Evolutionary conservation across 2,113 vertebrate genomes (phyloP).

Genomic region (Leptobrachium ailaonicum): DNA sequence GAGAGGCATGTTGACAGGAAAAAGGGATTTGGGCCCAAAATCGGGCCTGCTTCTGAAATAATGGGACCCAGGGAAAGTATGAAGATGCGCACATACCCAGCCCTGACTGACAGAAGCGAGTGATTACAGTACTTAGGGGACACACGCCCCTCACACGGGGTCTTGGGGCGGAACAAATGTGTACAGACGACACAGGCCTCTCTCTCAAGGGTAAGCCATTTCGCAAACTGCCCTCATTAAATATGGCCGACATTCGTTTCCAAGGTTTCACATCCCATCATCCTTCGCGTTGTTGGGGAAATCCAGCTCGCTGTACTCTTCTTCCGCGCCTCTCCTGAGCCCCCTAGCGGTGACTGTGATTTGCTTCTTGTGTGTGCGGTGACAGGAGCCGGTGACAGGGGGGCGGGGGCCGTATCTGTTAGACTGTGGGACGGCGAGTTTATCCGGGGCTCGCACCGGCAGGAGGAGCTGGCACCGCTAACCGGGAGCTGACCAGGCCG

Average conservation of each 20-base stretch:
- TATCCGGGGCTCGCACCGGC: not conserved
- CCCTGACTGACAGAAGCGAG: no score
- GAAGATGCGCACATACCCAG: no score
- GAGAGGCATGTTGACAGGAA: no score
- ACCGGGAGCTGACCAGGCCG: not conserved
- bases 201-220: no score
- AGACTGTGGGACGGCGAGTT: not conserved
- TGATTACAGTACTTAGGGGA: no score
- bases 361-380: not conserved
- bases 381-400: constrained; percentile 45
- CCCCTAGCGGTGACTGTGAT: constrained; percentile 14
- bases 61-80: no score
- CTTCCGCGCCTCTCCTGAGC: constrained; percentile 6
- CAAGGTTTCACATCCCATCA: constrained; percentile 1
- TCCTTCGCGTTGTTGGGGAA: not conserved
- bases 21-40: no score
- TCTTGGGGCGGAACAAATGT: no score
- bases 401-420: constrained; percentile 18
- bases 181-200: no score
- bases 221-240: constrained; percentile 16
- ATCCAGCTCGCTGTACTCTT: not conserved
- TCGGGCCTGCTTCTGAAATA: no score
- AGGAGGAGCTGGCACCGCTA: not conserved
- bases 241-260: not conserved
- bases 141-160: no score